Evolutionary conservation across 2,797 vertebrate species (phyloP).

Genomic region (Anisognathus igniventris): DNA sequence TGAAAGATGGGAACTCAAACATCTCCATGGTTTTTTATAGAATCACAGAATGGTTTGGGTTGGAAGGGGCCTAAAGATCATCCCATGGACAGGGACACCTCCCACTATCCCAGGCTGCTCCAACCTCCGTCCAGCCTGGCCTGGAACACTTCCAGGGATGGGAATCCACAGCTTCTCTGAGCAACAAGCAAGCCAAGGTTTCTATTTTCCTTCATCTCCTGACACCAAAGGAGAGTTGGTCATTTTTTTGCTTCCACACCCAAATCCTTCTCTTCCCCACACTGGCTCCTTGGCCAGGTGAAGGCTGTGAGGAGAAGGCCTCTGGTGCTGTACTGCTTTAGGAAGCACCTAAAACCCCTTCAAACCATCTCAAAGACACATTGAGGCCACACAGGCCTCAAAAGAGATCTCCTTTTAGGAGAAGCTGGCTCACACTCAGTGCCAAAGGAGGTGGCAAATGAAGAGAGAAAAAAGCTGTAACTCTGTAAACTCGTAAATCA

Average conservation of each 20-base stretch:
- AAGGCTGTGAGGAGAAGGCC: background rate
- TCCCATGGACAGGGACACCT: background rate
- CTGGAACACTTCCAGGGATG: background rate
- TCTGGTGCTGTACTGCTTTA: background rate
- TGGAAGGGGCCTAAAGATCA: background rate
- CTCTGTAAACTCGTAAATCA: background rate
- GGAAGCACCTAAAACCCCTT: background rate
- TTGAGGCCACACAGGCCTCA: background rate
- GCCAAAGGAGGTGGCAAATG: background rate
- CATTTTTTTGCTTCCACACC: background rate
- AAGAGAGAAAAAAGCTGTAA: background rate
- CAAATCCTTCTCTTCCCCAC: background rate
- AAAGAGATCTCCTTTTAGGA: background rate
- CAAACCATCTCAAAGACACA: background rate
- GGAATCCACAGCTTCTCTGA: background rate
- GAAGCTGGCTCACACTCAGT: background rate
- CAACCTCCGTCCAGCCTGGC: fast-evolving
- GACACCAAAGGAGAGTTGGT: background rate
- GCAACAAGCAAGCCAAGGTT: background rate
- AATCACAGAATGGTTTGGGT: background rate
- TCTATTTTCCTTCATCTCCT: background rate
- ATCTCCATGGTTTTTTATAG: background rate
- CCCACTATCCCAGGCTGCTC: background rate
- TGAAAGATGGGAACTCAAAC: background rate
- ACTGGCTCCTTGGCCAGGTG: background rate